phyloP scores from a whole-genome alignment of 2,113 vertebrate species.

The Siniperca chuatsi region DNA sequence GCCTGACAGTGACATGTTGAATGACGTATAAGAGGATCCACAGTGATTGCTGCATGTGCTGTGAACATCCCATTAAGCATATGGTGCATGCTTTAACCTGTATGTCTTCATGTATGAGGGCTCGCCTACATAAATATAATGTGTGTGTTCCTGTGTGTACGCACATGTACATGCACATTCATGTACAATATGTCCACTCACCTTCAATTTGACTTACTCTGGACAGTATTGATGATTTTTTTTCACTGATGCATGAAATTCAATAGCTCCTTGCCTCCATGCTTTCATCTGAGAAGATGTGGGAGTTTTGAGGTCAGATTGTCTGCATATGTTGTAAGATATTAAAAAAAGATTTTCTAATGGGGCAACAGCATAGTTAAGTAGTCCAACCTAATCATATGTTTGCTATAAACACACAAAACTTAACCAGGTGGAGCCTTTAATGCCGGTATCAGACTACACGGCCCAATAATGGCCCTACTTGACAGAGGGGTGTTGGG shows the following conservation, averaged over 20 bases:
- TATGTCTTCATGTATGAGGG: conserved; percentile 14
- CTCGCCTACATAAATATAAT: background rate
- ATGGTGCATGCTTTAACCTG: conserved; percentile 17
- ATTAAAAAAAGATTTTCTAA: background rate
- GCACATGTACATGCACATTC: conserved; percentile 42
- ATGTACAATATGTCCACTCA: conserved; percentile 40
- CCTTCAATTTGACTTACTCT: conserved; percentile 41
- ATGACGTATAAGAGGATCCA: conserved; percentile 55
- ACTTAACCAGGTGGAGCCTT: background rate
- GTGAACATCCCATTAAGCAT: conserved; percentile 33
- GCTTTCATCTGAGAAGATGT: conserved; percentile 36
- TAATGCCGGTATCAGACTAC: background rate
- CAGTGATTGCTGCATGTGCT: conserved; percentile 38
- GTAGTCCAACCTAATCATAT: background rate
- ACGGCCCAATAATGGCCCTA: background rate
- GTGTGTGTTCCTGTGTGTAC: background rate
- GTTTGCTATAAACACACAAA: background rate
- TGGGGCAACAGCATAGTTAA: background rate
- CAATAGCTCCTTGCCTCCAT: conserved; percentile 31
- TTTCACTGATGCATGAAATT: conserved; percentile 66
- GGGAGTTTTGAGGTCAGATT: conserved; percentile 20
- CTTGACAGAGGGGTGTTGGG: background rate
- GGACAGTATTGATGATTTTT: conserved; percentile 32
- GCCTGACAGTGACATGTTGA: conserved; percentile 69
- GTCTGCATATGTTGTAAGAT: conserved; percentile 7